A percentile compares a stretch with the other conserved stretches of the same genome.
Conservation (phyloP, 2,113 vertebrate genomes). For the Sinocyclocheilus rhinocerous region DNA sequence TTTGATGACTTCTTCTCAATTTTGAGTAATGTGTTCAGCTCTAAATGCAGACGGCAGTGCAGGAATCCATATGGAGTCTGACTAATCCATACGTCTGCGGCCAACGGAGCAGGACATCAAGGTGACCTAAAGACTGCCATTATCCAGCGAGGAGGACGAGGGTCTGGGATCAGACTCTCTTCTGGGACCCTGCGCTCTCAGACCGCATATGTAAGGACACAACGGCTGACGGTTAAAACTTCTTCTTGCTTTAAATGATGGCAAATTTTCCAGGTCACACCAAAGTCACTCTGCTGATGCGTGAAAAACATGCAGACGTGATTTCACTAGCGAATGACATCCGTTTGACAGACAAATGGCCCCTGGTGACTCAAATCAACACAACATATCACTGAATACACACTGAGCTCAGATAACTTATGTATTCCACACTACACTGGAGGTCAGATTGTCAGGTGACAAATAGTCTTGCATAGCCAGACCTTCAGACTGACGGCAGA, state of each 20-base stretch:
- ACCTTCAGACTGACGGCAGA: no score
- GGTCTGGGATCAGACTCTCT: slow-evolving; percentile 21
- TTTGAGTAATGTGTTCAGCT: neutral
- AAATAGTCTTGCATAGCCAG: no score
- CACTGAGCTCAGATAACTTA: neutral
- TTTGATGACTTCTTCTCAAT: slow-evolving; percentile 10
- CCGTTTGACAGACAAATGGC: neutral
- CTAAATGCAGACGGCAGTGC: neutral
- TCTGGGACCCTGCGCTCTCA: neutral
- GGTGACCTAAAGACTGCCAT: slow-evolving; percentile 4
- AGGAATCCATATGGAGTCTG: neutral
- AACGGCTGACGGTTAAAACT: slow-evolving; percentile 11
- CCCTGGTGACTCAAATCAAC: neutral
- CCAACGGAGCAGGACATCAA: neutral
- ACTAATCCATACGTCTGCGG: neutral
- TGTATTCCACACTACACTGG: neutral
- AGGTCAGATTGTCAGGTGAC: neutral
- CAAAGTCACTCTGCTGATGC: slow-evolving; percentile 61
- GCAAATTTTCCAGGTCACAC: slow-evolving; percentile 66
- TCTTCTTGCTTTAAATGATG: slow-evolving; percentile 63
- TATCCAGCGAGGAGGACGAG: slow-evolving; percentile 7
- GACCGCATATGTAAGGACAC: neutral
- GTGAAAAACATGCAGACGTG: slow-evolving; percentile 45
- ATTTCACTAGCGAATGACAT: neutral
- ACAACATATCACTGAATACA: neutral